phyloP scores from a whole-genome alignment of 1,140 invertebrate genomes.

The Lepidurus packardi region DNA sequence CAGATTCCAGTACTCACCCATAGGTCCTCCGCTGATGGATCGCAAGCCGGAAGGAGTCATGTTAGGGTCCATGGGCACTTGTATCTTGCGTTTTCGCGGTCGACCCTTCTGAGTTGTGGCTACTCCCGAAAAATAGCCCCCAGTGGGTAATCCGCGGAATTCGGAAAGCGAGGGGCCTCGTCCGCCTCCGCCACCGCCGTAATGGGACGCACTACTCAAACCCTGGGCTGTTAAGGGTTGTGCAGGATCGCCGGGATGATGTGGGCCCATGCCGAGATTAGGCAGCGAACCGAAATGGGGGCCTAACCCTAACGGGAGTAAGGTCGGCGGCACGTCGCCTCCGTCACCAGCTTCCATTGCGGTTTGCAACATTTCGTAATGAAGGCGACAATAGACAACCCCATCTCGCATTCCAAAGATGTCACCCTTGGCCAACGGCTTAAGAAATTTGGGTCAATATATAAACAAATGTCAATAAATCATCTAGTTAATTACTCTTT shows the following conservation, averaged over 20 bases:
- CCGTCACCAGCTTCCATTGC: conserved; percentile 17
- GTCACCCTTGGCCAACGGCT: conserved; percentile 59
- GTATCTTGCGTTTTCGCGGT: conserved; percentile 71
- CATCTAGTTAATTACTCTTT: background rate
- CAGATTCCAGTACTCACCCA: conserved; percentile 49
- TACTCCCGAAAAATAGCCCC: conserved; percentile 62
- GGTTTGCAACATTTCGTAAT: conserved; percentile 65
- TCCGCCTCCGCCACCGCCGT: conserved; percentile 48
- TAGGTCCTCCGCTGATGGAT: conserved; percentile 59
- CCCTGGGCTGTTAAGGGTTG: conserved; percentile 25
- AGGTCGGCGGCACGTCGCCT: background rate
- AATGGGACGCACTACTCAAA: conserved; percentile 20
- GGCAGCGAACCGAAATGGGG: conserved; percentile 9
- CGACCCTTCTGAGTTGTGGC: conserved; percentile 68
- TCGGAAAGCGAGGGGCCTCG: conserved; percentile 42
- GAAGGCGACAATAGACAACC: conserved; percentile 71
- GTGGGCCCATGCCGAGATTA: conserved; percentile 26
- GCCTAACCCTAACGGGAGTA: background rate
- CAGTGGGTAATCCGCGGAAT: conserved; percentile 24
- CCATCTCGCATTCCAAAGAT: conserved; percentile 82
- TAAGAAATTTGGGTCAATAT: conserved; percentile 29
- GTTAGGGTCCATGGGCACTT: conserved; percentile 51
- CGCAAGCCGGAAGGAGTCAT: conserved; percentile 59
- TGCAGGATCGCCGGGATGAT: conserved; percentile 8
- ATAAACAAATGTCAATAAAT: background rate